Evolutionary conservation across 2,797 vertebrate genomes (phyloP), one percentile per base, ranked within the genome.

Genomic region (Danio aesculapii): DNA sequence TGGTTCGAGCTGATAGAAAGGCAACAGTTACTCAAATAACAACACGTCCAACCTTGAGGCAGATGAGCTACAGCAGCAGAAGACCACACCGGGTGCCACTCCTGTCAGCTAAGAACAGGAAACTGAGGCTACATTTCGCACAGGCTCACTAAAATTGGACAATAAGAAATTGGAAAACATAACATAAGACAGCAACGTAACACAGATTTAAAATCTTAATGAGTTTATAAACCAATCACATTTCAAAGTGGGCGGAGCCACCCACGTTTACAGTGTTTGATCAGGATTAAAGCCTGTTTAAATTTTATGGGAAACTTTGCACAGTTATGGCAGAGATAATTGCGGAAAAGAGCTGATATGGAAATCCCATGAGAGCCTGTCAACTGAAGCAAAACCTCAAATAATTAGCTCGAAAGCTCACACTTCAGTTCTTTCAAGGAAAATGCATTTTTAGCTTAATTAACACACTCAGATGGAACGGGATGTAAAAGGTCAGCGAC

Each of bases 391-490:
- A 68, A 68, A 77, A 59, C 75, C 41, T 12, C 57, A 67, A 49
- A 69, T 77, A 69, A 77, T 77, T 69, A 69, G 41, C 19, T 67
- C 10, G 53, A 49, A 77, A 77, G 14, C 43, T 68, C 53, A 59
- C 64, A 77, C 75, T 69, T 69, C 4, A 67, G 17, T 66, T 55
- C 62, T 58, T 46, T 39, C n/a, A 19, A 41, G 8, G 41, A 66
- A 43, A 63, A 41, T 43, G 55, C 16, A 64, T 44, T 39, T 44
- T 73, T n/a, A 13, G 19, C 39, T 68, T 69, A 77, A 77, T 77
- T 77, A 77, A 68, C 64, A 58, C 52, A n/a, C 7, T 77, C 41
- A 47, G 75, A 77, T n/a, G 66, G 53, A 73, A 73, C 39, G 39
- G 41, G 44, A 58, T 68, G 75, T 59, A 5, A 43, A 21, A 39